A percentile compares a stretch with the other conserved stretches of the same genome.
These are phyloP conservation scores for Proisotoma minuta DNA, from an alignment of 2,888 invertebrate genomes.

Conservation along the genomic window DNA sequence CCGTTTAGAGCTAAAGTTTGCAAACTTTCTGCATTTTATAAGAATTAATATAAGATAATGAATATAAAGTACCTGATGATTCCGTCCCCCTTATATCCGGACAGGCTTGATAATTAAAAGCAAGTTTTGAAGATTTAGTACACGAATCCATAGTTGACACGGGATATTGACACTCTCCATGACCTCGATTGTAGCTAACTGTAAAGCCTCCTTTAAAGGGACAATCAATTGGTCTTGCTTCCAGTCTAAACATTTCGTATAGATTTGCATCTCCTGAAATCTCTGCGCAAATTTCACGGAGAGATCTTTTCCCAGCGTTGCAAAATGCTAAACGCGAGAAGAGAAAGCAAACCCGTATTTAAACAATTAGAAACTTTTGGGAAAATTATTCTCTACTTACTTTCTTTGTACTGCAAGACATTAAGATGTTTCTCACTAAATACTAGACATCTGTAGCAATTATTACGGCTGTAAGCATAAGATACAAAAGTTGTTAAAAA, in stretches of 20 bases:
- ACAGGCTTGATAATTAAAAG: slow-evolving; percentile 89
- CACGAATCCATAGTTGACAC: slow-evolving; percentile 89
- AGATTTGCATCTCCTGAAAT: slow-evolving; percentile 71
- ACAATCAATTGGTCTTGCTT: slow-evolving; percentile 80
- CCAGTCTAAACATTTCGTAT: slow-evolving; percentile 83
- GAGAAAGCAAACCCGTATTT: not conserved
- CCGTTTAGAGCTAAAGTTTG: too few relatives aligned
- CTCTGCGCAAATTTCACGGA: slow-evolving; percentile 31
- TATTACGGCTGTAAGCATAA: slow-evolving; percentile 50
- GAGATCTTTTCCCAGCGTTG: slow-evolving; percentile 22
- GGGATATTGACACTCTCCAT: slow-evolving; percentile 82
- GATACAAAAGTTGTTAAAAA: not conserved
- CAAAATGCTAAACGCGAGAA: slow-evolving; percentile 26
- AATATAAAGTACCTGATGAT: slow-evolving; percentile 71
- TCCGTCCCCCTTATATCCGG: slow-evolving; percentile 85
- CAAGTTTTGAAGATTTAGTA: slow-evolving; percentile 81
- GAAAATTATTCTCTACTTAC: slow-evolving; percentile 61
- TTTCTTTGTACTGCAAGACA: slow-evolving; percentile 94
- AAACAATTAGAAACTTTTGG: not conserved
- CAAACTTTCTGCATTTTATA: too few relatives aligned
- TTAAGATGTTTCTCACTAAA: slow-evolving; percentile 93
- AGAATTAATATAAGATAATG: too few relatives aligned
- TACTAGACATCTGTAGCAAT: slow-evolving; percentile 88
- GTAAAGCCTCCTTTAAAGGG: slow-evolving; percentile 83
- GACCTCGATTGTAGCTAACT: slow-evolving; percentile 86